Evolutionary conservation across 2,797 vertebrate genomes (phyloP).

Genomic region (Tympanoctomys barrerae): DNA sequence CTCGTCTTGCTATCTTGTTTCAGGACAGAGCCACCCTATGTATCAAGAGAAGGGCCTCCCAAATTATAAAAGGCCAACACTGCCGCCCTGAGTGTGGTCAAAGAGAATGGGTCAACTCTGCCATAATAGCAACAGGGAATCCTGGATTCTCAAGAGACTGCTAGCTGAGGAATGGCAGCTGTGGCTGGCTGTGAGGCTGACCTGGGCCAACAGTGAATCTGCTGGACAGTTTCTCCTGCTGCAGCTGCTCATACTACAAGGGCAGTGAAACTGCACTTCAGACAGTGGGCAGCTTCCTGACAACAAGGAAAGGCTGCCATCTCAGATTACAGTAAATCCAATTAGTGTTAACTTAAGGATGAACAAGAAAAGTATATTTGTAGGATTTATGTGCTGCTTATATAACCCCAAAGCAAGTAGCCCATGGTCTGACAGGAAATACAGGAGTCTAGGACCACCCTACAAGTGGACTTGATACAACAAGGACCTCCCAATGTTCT

Average conservation of each 20-base stretch:
- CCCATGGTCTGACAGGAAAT: background rate
- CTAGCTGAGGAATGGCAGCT: background rate
- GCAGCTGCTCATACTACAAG: background rate
- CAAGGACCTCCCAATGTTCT: background rate
- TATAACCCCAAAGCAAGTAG: background rate
- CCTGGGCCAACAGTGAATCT: background rate
- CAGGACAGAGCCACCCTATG: background rate
- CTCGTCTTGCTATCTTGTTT: background rate
- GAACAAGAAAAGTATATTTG: background rate
- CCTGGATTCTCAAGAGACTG: background rate
- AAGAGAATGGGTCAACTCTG: background rate
- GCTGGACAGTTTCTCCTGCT: too few relatives aligned
- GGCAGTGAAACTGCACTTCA: background rate
- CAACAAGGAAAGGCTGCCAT: background rate
- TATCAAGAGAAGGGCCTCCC: background rate
- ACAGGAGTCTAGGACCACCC: background rate
- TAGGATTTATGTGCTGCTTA: conserved; percentile 20
- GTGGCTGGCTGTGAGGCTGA: too few relatives aligned
- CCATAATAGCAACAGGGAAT: background rate
- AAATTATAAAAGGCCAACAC: background rate
- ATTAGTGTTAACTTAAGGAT: background rate
- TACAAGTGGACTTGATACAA: background rate
- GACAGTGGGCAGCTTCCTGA: background rate
- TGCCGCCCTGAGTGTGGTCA: background rate
- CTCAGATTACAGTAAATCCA: background rate